Evolutionary conservation across 2,113 vertebrate species (phyloP).

Genomic region (Canis aureus): DNA sequence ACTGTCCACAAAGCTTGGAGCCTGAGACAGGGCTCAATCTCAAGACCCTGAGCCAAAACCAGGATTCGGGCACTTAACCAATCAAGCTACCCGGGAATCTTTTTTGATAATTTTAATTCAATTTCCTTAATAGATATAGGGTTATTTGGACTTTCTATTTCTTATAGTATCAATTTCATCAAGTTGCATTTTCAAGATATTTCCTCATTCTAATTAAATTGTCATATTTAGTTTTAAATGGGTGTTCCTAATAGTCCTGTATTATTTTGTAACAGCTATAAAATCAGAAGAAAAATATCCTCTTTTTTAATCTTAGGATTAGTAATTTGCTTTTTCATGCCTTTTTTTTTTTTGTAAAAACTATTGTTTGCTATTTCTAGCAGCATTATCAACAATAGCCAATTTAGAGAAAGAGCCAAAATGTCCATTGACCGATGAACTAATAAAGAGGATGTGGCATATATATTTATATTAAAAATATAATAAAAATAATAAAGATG

Average conservation of each 20-base stretch:
- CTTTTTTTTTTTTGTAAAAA: not conserved
- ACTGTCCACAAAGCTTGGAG: not conserved
- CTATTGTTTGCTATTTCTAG: not conserved
- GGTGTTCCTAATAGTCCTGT: not conserved
- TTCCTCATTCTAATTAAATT: not conserved
- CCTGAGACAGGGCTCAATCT: not conserved
- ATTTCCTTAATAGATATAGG: not conserved
- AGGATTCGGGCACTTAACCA: not conserved
- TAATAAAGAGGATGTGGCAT: not conserved
- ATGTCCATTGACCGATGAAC: not conserved
- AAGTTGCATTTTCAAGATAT: not conserved
- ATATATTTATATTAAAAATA: not conserved
- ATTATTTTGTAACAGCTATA: not conserved
- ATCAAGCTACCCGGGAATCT: not conserved
- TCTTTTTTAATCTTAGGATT: not conserved
- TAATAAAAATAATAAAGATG: not conserved
- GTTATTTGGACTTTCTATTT: not conserved
- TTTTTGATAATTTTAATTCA: not conserved
- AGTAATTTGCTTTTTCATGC: not conserved
- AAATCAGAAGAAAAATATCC: not conserved
- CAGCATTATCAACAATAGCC: not conserved
- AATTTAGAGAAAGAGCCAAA: not conserved
- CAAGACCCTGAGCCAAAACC: not conserved
- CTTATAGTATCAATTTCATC: not conserved
- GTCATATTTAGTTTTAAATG: not conserved